phyloP scores from a whole-genome alignment of 64 coral and sea anemone genomes.

The Catalaphyllia jardinei region DNA sequence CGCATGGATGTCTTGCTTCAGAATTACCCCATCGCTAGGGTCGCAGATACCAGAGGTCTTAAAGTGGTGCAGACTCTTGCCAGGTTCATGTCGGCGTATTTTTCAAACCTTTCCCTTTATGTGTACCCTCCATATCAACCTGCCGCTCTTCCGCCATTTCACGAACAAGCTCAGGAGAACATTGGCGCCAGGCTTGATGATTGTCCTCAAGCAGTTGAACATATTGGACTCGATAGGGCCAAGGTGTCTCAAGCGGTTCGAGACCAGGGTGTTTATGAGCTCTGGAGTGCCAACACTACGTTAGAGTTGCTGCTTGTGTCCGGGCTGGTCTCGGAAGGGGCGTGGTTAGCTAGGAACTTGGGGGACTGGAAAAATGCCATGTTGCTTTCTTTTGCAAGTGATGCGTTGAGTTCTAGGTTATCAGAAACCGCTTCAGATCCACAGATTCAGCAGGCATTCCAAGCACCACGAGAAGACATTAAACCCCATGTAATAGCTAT shows the following conservation, averaged over 20 bases:
- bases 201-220: conserved; percentile 55
- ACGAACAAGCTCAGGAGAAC: neutral
- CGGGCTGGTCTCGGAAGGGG: conserved; percentile 78
- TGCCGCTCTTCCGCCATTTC: conserved; percentile 62
- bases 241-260: conserved; percentile 69
- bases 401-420: neutral
- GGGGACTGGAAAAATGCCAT: conserved; percentile 96
- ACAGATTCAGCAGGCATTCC: neutral
- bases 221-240: conserved; percentile 54
- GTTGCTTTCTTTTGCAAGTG: conserved; percentile 68
- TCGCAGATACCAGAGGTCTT: conserved; percentile 66
- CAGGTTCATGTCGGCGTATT: conserved; percentile 91
- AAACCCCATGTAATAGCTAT: conserved; percentile 24
- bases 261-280: conserved; percentile 70
- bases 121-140: conserved; percentile 70
- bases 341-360: conserved; percentile 76
- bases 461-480: neutral
- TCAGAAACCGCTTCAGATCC: neutral
- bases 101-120: conserved; percentile 90
- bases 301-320: conserved; percentile 81
- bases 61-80: conserved; percentile 80
- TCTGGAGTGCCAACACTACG: conserved; percentile 87
- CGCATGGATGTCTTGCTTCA: conserved; percentile 64
- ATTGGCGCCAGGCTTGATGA: neutral
- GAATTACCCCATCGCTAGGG: conserved; percentile 78